Conservation (phyloP, 1,140 invertebrate species). For the Conus betulinus region DNA sequence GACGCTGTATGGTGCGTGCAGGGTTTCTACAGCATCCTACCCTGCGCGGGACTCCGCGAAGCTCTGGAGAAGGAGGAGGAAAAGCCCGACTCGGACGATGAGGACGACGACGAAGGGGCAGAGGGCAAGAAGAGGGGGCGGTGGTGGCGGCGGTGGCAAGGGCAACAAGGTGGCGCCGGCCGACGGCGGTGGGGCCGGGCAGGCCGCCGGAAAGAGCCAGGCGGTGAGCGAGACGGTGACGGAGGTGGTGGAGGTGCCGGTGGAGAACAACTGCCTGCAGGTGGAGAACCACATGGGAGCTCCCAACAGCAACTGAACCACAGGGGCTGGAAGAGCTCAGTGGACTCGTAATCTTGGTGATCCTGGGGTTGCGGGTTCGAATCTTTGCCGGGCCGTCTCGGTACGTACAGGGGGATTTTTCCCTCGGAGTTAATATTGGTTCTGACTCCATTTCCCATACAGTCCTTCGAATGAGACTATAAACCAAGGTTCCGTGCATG, state of each 20-base stretch:
- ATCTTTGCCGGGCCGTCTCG: no score
- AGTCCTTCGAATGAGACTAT: no score
- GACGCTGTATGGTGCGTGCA: not conserved
- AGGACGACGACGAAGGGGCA: conserved; percentile 23
- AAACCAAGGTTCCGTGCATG: no score
- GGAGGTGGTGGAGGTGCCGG: not conserved
- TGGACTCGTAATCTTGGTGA: no score
- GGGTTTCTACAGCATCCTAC: conserved; percentile 51
- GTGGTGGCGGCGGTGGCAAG: not conserved
- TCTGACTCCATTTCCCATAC: no score
- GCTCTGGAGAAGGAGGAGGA: conserved; percentile 27
- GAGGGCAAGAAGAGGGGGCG: not conserved
- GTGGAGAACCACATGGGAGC: not conserved
- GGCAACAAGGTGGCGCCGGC: not conserved
- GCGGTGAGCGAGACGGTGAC: not conserved
- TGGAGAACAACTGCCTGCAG: not conserved
- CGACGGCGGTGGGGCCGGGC: not conserved
- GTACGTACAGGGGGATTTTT: no score
- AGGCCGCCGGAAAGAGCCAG: not conserved
- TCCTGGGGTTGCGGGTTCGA: no score
- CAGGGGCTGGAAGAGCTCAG: no score
- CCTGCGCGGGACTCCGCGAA: conserved; percentile 44
- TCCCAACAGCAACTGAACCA: not conserved
- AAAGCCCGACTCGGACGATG: conserved; percentile 27
- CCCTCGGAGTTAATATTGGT: no score